Evolutionary conservation across 2,888 invertebrate genomes (phyloP).

Genomic region (Drosophila buzzatii): DNA sequence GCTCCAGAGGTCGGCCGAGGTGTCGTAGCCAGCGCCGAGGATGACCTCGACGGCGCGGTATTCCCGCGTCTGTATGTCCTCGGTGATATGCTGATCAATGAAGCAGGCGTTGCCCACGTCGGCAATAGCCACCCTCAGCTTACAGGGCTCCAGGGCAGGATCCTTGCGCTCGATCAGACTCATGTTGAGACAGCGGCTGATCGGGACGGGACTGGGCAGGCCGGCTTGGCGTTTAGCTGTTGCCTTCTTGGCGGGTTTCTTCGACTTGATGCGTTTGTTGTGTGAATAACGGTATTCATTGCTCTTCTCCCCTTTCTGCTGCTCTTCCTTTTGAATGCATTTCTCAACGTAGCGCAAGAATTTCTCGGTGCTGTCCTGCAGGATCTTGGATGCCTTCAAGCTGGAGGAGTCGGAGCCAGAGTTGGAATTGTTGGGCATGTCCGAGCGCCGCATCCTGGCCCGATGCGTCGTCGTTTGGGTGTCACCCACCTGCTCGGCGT

Average conservation of each 20-base stretch:
- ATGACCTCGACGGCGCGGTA: constrained; percentile 98
- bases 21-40: constrained; percentile 97
- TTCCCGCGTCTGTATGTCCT: constrained; percentile 99
- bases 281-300: not conserved
- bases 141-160: constrained; percentile 94
- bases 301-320: not conserved
- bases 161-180: constrained; percentile 85
- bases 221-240: not conserved
- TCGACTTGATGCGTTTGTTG: constrained; percentile 2
- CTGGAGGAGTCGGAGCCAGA: not conserved
- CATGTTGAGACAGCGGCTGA: not conserved
- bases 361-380: constrained; percentile 20
- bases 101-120: constrained; percentile 99
- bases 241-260: not conserved
- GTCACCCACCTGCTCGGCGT: constrained; percentile 44
- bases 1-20: constrained; percentile 99
- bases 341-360: constrained; percentile 39
- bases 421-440: not conserved
- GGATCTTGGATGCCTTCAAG: constrained; percentile 26
- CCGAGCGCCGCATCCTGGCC: not conserved
- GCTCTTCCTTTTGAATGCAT: constrained; percentile 5
- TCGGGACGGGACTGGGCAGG: not conserved
- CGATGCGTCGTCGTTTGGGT: not conserved
- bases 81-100: constrained; percentile 98
- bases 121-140: constrained; percentile 97